phyloP scores from a whole-genome alignment of 2,888 invertebrate genomes.

The Cheilosia pagana region DNA sequence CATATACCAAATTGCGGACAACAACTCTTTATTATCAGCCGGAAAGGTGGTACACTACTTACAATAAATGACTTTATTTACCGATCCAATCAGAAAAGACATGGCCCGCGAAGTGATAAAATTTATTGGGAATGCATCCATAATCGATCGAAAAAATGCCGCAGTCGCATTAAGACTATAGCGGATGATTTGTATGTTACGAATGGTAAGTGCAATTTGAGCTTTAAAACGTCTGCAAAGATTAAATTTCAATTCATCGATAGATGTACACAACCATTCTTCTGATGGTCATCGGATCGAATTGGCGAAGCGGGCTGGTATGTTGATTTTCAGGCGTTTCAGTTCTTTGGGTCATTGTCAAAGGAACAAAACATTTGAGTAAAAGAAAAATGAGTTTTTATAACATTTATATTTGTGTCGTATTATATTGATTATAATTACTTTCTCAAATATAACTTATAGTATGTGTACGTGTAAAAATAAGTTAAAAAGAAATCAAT shows the following conservation, averaged over 20 bases:
- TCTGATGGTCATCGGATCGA: constrained; percentile 81
- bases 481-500: no score
- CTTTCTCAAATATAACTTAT: no score
- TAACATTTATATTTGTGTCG: background rate
- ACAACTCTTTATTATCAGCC: constrained; percentile 82
- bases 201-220: constrained; percentile 79
- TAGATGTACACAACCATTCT: constrained; percentile 82
- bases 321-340: constrained; percentile 81
- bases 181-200: constrained; percentile 83
- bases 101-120: constrained; percentile 81
- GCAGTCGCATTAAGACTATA: constrained; percentile 82
- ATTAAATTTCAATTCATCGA: no score
- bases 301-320: constrained; percentile 80
- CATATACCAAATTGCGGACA: constrained; percentile 81
- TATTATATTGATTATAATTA: no score
- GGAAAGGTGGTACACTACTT: constrained; percentile 82
- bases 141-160: constrained; percentile 83
- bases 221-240: background rate
- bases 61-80: constrained; percentile 83
- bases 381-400: background rate
- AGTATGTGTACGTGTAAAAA: no score
- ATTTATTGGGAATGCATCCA: constrained; percentile 84
- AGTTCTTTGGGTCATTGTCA: constrained; percentile 78
- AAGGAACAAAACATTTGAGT: constrained; percentile 33
- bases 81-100: constrained; percentile 82